Conservation (phyloP, 2,797 vertebrate genomes). For the Sphaeramia orbicularis region DNA sequence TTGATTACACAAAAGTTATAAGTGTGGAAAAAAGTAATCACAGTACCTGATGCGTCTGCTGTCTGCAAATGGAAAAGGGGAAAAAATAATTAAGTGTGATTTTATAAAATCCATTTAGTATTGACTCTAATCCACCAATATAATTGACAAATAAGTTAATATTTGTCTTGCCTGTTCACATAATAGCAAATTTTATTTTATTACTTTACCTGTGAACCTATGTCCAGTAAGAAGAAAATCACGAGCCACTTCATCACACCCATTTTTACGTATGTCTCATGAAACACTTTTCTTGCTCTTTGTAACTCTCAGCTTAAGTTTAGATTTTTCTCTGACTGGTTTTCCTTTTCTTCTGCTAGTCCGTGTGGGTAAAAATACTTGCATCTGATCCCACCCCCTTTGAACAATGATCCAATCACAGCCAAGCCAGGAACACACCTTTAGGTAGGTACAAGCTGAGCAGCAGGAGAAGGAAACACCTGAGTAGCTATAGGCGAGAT, state of each 20-base stretch:
- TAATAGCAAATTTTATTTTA: background rate
- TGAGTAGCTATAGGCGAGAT: slow-evolving; percentile 38
- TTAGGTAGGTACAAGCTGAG: slow-evolving; percentile 28
- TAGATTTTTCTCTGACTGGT: slow-evolving; percentile 34
- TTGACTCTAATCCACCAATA: background rate
- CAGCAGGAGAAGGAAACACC: slow-evolving; percentile 24
- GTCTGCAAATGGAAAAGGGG: slow-evolving; percentile 80
- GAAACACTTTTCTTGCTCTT: slow-evolving; percentile 24
- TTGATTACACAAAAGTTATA: background rate
- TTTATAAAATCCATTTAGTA: background rate
- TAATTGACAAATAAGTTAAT: no score
- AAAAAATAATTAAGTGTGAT: slow-evolving; percentile 8
- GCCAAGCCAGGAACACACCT: slow-evolving; percentile 25
- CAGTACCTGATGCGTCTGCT: slow-evolving; percentile 79
- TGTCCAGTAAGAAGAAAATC: slow-evolving; percentile 64
- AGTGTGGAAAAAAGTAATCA: slow-evolving; percentile 9
- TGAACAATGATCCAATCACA: slow-evolving; percentile 61
- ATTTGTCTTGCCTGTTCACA: no score
- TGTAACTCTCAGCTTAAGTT: slow-evolving; percentile 27
- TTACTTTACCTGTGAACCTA: slow-evolving; percentile 78
- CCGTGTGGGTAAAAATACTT: slow-evolving; percentile 61
- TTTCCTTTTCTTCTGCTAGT: slow-evolving; percentile 47
- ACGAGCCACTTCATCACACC: slow-evolving; percentile 59
- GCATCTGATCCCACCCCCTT: slow-evolving; percentile 60
- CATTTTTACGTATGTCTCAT: slow-evolving; percentile 55